These are phyloP conservation scores for Hydrozoanthus tunicans DNA, from an alignment of 64 coral and sea anemone species.

Conservation along the genomic window DNA sequence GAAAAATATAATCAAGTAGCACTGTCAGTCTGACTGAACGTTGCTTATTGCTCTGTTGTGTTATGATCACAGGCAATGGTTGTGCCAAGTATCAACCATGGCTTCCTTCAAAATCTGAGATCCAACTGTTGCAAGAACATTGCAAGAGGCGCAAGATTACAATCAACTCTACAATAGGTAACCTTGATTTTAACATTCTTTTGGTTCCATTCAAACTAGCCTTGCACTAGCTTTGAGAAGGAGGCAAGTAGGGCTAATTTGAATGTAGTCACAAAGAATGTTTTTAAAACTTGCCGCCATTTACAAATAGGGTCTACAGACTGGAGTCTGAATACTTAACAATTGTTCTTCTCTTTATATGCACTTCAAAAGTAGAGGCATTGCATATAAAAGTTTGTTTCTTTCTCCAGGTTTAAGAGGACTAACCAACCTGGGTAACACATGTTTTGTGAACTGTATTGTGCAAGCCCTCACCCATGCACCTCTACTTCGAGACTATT, in stretches of 20 bases:
- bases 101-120: constrained; percentile 79
- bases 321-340: too few species aligned
- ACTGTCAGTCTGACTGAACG: too few species aligned
- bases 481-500: constrained; percentile 92
- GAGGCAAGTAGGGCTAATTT: too few species aligned
- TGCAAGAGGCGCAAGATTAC: constrained; percentile 80
- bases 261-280: too few species aligned
- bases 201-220: too few species aligned
- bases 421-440: constrained; percentile 95
- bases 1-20: too few species aligned
- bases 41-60: not conserved
- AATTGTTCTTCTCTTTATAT: not conserved
- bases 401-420: constrained; percentile 76
- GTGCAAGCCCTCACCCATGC: constrained; percentile 95
- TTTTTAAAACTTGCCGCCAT: too few species aligned
- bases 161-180: constrained; percentile 87
- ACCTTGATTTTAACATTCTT: too few species aligned
- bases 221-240: too few species aligned
- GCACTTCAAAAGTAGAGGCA: not conserved
- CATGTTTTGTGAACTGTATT: constrained; percentile 98
- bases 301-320: too few species aligned
- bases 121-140: constrained; percentile 77
- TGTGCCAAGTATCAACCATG: constrained; percentile 72
- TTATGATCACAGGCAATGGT: constrained; percentile 58
- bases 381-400: not conserved